Evolutionary conservation across 2,113 vertebrate species (phyloP).

Genomic region (Anarrhichthys ocellatus): DNA sequence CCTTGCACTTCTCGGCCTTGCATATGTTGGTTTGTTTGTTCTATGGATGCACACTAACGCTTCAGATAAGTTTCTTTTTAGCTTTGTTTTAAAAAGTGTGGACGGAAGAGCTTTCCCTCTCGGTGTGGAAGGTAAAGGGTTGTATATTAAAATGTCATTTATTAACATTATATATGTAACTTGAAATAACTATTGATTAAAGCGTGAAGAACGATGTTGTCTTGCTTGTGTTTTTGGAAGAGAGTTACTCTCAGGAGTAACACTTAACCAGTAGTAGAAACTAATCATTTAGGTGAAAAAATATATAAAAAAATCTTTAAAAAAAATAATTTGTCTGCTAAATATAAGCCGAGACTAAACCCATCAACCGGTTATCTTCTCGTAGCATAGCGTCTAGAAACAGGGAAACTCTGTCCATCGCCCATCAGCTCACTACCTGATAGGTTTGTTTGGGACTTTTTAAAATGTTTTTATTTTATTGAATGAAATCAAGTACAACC

Average conservation of each 20-base stretch:
- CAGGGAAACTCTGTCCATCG: not conserved
- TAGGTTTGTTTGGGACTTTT: not conserved
- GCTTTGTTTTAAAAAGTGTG: conserved; percentile 74
- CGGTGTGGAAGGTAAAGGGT: conserved; percentile 61
- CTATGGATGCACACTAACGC: conserved; percentile 76
- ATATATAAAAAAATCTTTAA: too few species aligned
- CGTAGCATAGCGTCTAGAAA: not conserved
- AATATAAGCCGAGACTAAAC: not conserved
- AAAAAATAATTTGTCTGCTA: not conserved
- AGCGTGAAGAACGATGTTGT: conserved; percentile 53
- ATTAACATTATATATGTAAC: conserved; percentile 78
- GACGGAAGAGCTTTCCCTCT: conserved; percentile 58
- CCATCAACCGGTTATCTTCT: not conserved
- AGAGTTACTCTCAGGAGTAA: not conserved
- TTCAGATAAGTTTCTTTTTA: conserved; percentile 65
- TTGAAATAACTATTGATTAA: conserved; percentile 79
- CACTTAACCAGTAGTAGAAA: not conserved
- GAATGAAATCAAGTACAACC: not conserved
- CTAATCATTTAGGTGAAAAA: not conserved
- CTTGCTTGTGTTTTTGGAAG: conserved; percentile 15
- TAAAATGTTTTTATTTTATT: not conserved
- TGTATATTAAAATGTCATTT: conserved; percentile 81
- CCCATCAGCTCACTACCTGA: not conserved
- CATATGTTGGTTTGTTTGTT: conserved; percentile 72
- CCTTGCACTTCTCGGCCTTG: conserved; percentile 76